Base-by-base conservation (phyloP, 1,140 invertebrate genomes). In the Drepana arcuata region DNA sequence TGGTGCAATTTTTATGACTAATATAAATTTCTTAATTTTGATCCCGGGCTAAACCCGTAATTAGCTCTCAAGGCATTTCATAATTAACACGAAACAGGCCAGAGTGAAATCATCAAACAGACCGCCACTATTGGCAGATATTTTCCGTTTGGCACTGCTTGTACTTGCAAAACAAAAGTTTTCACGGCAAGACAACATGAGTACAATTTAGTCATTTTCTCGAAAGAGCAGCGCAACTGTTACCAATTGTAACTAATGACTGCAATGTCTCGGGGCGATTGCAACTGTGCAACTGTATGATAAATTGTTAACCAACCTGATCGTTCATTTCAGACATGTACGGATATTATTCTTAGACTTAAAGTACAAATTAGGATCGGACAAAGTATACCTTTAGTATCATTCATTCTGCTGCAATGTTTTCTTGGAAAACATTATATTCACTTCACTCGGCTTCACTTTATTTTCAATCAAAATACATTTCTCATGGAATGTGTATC, bases 161-260 rank as follows among this genome's bases (percentile, higher is more conserved):
- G 9, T 24, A n/a, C 7, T 15, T 15, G 23, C 15, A 30, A 43
- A 24, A 31, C 38, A 16, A 7, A 16, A n/a, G n/a, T n/a, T n/a
- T n/a, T n/a, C n/a, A n/a, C n/a, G n/a, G n/a, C n/a, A n/a, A n/a
- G n/a, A n/a, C n/a, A n/a, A n/a, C n/a, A n/a, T n/a, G n/a, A n/a
- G n/a, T n/a, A n/a, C n/a, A 64, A 57, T 34, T 53, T 46, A 55
- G 47, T 55, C 44, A 52, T 60, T 61, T 52, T 54, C 52, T 55
- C 29, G 45, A 65, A 60, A 58, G 55, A 54, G 42, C 50, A 34
- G 25, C 40, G 48, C 57, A 61, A 61, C 48, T 57, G 57, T 57
- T 55, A 51, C 54, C 44, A 55, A 47, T 55, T 51, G 38, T 61
- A 48, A 61, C 57, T 58, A 58, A 61, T 61, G 51, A 56, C 37